phyloP scores from a whole-genome alignment of 1,140 invertebrate genomes.

The Brachionus asplanchnoidis region DNA sequence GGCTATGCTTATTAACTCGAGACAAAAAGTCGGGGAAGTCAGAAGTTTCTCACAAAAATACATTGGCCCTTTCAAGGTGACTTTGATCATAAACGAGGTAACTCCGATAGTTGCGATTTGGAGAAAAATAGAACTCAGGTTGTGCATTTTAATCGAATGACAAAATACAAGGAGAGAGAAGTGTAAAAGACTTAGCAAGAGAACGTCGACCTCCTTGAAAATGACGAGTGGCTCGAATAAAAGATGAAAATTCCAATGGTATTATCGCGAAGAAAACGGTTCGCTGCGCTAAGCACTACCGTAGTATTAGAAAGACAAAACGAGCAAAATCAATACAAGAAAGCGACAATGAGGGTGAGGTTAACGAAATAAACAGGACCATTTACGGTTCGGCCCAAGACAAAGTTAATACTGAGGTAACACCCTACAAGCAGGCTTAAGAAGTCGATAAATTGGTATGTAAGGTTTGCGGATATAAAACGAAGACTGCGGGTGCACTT shows the following conservation, averaged over 20 bases:
- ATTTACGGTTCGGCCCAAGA: background rate
- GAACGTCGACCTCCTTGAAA: no score
- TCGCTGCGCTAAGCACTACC: background rate
- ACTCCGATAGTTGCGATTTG: background rate
- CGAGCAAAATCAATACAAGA: background rate
- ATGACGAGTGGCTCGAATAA: no score
- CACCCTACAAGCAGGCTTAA: no score
- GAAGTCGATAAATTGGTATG: no score
- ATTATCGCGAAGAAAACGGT: background rate
- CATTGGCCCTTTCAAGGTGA: background rate
- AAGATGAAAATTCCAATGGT: background rate
- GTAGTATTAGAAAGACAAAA: background rate
- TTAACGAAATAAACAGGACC: background rate
- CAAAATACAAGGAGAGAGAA: no score
- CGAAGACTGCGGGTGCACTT: no score
- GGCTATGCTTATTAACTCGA: no score
- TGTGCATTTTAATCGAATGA: no score
- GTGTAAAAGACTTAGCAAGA: no score
- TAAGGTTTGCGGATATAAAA: no score
- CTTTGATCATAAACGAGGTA: background rate
- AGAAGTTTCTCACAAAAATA: background rate
- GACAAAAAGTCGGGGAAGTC: background rate
- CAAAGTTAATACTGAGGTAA: background rate
- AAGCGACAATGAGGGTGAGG: background rate
- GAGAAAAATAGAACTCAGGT: background rate